These are phyloP conservation scores for Perdita meconis DNA, from an alignment of 2,888 invertebrate genomes.

Conservation along the genomic window DNA sequence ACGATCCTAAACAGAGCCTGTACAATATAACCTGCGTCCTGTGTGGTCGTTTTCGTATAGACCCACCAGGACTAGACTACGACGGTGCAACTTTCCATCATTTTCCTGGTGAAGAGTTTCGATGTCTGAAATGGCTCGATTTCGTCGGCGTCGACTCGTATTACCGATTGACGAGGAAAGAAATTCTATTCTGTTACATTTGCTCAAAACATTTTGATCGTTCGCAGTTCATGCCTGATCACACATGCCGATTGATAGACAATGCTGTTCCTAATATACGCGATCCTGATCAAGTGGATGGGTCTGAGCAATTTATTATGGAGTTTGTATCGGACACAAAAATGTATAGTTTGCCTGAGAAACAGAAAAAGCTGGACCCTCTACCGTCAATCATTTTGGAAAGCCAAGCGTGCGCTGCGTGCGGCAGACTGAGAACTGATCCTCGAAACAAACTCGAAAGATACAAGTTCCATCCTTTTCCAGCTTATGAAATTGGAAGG, in stretches of 20 bases:
- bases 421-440: constrained; percentile 79
- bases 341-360: constrained; percentile 67
- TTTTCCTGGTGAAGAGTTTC: constrained; percentile 83
- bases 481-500: constrained; percentile 82
- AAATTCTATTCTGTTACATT: constrained; percentile 82
- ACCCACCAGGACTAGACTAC: constrained; percentile 77
- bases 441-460: constrained; percentile 79
- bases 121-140: constrained; percentile 82
- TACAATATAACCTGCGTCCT: constrained; percentile 82
- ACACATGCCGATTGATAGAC: constrained; percentile 76
- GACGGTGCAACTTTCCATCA: constrained; percentile 82
- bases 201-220: constrained; percentile 82
- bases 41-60: constrained; percentile 77
- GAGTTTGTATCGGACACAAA: constrained; percentile 67
- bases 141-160: constrained; percentile 83
- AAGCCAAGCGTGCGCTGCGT: constrained; percentile 82
- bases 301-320: constrained; percentile 59
- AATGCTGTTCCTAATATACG: constrained; percentile 80
- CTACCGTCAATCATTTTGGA: constrained; percentile 76
- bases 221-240: constrained; percentile 78
- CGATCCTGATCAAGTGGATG: constrained; percentile 69
- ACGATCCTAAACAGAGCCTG: constrained; percentile 82
- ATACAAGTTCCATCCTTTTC: constrained; percentile 83
- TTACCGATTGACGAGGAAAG: constrained; percentile 81
- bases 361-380: constrained; percentile 73